Conservation (phyloP, 2,797 vertebrate genomes). For the Danio albolineatus region DNA sequence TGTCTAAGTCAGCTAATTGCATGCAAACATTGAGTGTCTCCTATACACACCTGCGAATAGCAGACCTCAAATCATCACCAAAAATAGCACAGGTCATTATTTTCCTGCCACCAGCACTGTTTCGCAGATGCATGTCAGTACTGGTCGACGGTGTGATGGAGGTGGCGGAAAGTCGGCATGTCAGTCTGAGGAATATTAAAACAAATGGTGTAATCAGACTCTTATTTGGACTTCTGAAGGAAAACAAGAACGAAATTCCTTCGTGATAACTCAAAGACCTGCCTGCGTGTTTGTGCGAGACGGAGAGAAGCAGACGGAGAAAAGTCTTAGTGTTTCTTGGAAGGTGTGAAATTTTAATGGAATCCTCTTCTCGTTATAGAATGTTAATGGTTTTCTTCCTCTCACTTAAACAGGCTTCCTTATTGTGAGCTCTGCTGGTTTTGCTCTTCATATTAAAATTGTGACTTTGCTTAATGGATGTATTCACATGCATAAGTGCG, state of each 20-base stretch:
- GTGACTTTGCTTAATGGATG: conserved; percentile 64
- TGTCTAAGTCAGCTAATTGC: conserved; percentile 31
- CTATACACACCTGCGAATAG: conserved; percentile 10
- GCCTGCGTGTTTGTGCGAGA: conserved; percentile 5
- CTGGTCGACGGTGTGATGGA: conserved; percentile 19
- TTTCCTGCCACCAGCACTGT: conserved; percentile 39
- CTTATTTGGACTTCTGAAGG: conserved; percentile 28
- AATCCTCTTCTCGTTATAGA: conserved; percentile 51
- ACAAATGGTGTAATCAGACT: conserved; percentile 57
- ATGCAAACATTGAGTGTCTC: conserved; percentile 38
- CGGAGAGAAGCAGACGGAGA: conserved; percentile 3
- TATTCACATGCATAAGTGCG: conserved; percentile 60
- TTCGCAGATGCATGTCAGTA: conserved; percentile 20
- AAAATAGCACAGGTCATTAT: conserved; percentile 47
- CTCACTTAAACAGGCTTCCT: conserved; percentile 58
- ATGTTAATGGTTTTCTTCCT: conserved; percentile 58
- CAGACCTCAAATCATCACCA: conserved; percentile 16
- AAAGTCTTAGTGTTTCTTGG: conserved; percentile 39
- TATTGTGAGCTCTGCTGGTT: conserved; percentile 50
- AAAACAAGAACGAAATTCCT: background rate
- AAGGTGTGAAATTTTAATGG: conserved; percentile 62
- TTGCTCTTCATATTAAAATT: conserved; percentile 61
- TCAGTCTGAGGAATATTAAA: conserved; percentile 55
- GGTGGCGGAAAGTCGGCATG: conserved; percentile 29
- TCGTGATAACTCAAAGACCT: conserved; percentile 15